Base-by-base conservation (phyloP, 2,113 vertebrate genomes). In the Callorhinus ursinus region DNA sequence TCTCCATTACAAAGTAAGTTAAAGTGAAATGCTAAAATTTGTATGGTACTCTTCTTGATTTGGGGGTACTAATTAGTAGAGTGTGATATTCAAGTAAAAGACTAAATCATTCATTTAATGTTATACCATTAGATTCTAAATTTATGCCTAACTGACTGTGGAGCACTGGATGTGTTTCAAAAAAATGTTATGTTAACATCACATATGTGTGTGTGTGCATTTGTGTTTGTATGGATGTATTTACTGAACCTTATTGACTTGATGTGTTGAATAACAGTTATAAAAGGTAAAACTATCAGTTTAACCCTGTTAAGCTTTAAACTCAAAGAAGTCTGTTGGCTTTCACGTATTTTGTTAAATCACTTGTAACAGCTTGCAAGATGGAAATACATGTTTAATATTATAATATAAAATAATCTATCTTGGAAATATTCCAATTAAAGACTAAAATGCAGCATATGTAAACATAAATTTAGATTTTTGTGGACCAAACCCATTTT, bases 121-220 rank as follows among this genome's bases (percentile, higher is more conserved):
- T 42, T 79, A 95, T 96, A 77, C n/a, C 3, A 9, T 65, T 63
- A 81, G 24, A 95, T 95, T 96, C 57, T 93, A 18, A 97, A 97
- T 96, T 95, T 89, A 94, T 92, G 16, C 16, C 65, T 0, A n/a
- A 18, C 7, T 90, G 33, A n/a, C 2, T 74, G 5, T 18, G 93
- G 46, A 96, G 14, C 28, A 67, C 0, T 85, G 22, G 65, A 89
- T 4, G 67, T 31, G 9, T 88, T 94, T 98, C 49, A 80, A 93
- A n/a, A 71, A 26, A 55, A 53, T 93, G 88, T 61, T 61, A 1
- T 12, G 51, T 96, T 16, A n/a, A 59, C 16, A 39, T 39, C 85
- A 24, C n/a, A 33, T 49, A 4, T 57, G 14, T 93, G 16, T 82
- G 1, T 14, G 28, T 85, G 39, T 59, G 5, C 18, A 67, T 33